A percentile compares a stretch with the other conserved stretches of the same genome.
phyloP scores from a whole-genome alignment of 2,888 invertebrate species.

The Xylota sylvarum region DNA sequence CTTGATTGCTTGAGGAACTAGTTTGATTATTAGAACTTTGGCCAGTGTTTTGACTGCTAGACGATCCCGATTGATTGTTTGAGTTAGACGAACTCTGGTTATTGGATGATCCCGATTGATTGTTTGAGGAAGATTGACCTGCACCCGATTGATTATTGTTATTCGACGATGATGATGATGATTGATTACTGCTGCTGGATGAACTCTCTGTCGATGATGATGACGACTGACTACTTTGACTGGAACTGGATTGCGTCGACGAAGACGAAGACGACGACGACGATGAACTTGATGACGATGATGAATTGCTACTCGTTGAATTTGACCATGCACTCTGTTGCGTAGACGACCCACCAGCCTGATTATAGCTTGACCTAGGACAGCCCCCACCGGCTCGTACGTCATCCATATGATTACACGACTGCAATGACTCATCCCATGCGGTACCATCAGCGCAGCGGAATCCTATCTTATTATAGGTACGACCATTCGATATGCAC shows the following conservation, averaged over 20 bases:
- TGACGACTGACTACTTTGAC: constrained; percentile 69
- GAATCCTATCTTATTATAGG: constrained; percentile 89
- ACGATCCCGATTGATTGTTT: constrained; percentile 59
- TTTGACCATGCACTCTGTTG: constrained; percentile 79
- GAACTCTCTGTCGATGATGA: constrained; percentile 67
- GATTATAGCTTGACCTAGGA: constrained; percentile 80
- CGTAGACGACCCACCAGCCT: constrained; percentile 79
- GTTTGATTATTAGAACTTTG: constrained; percentile 54
- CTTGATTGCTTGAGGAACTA: constrained; percentile 34
- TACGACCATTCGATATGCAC: constrained; percentile 88
- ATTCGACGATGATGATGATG: constrained; percentile 46
- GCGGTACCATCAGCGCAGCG: constrained; percentile 91
- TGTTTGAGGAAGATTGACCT: constrained; percentile 51
- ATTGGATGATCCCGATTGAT: constrained; percentile 31
- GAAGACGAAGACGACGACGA: constrained; percentile 74
- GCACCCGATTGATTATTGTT: constrained; percentile 52
- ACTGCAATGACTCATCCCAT: constrained; percentile 89
- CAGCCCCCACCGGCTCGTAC: constrained; percentile 87
- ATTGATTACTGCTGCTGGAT: constrained; percentile 74
- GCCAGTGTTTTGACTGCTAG: constrained; percentile 70
- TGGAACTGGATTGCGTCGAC: constrained; percentile 76
- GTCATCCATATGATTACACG: constrained; percentile 90
- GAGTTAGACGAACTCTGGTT: constrained; percentile 42
- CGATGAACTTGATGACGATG: constrained; percentile 77
- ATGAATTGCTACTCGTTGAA: constrained; percentile 78